phyloP scores from a whole-genome alignment of 2,113 vertebrate genomes.

The Hylia prasina region DNA sequence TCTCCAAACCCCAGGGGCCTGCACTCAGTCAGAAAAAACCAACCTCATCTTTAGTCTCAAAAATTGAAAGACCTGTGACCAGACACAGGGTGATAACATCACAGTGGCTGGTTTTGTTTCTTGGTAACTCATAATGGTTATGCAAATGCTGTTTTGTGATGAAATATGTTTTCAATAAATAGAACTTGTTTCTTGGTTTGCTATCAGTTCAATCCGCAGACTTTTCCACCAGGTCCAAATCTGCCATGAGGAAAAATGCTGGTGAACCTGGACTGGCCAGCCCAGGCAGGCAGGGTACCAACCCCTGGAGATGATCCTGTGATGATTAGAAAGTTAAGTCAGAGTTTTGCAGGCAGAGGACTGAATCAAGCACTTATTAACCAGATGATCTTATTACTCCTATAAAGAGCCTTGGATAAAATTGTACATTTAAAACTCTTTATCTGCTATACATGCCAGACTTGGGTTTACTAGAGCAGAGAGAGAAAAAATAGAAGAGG shows the following conservation, averaged over 20 bases:
- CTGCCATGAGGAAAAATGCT: neutral
- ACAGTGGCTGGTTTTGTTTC: neutral
- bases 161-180: neutral
- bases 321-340: neutral
- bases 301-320: neutral
- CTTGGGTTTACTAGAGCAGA: conserved; percentile 37
- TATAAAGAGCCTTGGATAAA: conserved; percentile 39
- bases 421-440: conserved; percentile 31
- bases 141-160: neutral
- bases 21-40: neutral
- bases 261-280: neutral
- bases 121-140: neutral
- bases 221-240: neutral
- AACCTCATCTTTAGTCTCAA: neutral
- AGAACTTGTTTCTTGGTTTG: neutral
- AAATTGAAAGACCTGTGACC: neutral
- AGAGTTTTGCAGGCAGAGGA: neutral
- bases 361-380: conserved; percentile 1
- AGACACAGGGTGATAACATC: neutral
- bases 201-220: accelerated
- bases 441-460: conserved; percentile 38
- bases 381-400: conserved; percentile 37
- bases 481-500: conserved; percentile 17
- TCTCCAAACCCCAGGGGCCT: neutral
- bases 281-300: neutral